Conservation (phyloP, 2,113 vertebrate genomes). For the Panthera tigris region DNA sequence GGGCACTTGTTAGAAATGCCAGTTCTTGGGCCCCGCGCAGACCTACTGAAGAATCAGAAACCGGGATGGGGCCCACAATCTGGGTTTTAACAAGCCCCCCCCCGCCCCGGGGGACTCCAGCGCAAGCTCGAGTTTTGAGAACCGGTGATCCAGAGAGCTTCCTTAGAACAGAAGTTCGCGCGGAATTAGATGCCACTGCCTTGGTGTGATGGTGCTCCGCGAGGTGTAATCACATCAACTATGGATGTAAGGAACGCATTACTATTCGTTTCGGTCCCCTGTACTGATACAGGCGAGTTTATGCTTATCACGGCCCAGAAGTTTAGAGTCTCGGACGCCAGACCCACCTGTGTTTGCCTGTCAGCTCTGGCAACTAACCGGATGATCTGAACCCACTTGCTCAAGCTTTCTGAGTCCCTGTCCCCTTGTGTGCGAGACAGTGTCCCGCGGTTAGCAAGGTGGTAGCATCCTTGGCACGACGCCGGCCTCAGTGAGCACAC, state of each 20-base stretch:
- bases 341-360: not conserved
- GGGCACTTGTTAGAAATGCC: not conserved
- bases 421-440: not conserved
- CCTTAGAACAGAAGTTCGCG: not conserved
- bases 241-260: accelerated
- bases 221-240: not conserved
- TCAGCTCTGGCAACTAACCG: not conserved
- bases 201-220: no score
- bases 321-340: not conserved
- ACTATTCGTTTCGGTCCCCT: not conserved
- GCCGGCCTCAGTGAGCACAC: not conserved
- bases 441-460: not conserved
- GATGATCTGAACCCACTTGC: not conserved
- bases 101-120: accelerated
- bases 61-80: not conserved
- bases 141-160: not conserved
- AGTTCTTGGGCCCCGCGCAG: not conserved
- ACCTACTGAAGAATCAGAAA: not conserved
- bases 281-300: not conserved
- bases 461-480: not conserved
- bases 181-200: not conserved
- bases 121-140: not conserved
- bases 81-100: not conserved
- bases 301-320: not conserved
- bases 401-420: not conserved